Evolutionary conservation across 1,140 invertebrate species (phyloP), one percentile per base, ranked within the genome.

Genomic region (Drosophila punjabiensis): DNA sequence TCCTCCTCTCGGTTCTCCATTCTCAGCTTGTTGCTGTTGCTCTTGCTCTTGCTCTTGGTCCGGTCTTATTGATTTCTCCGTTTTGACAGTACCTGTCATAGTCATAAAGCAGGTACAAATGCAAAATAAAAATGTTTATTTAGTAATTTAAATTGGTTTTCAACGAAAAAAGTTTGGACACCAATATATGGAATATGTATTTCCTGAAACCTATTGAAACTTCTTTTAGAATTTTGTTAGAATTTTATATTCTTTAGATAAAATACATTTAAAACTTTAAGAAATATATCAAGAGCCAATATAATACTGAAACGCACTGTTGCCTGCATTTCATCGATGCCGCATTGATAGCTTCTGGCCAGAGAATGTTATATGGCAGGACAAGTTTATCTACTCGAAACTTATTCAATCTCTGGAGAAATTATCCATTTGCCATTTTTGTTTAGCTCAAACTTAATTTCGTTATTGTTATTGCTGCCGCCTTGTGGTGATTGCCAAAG

Each of bases 401-500:
- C 52, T 48, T 61, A 58, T 55, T 48, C 59, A 48, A 60, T 45
- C 76, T 63, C 52, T 65, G 20, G 45, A 55, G 74, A 68, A 67
- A 77, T 77, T 79, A 75, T 75, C 56, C 71, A 62, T 74, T 47
- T 70, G 28, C 43, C 52, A 24, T 68, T 32, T 55, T 66, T 70
- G 28, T 76, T 81, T 73, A 64, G 76, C 60, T 65, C 59, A 65
- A 82, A 82, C 81, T 84, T 79, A 84, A 81, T 88, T 88, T 73
- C 45, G 48, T 81, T 80, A 73, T 70, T 75, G 82, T 71, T 69
- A 71, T 71, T 69, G 50, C 65, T 63, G 60, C 60, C 32, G 45
- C 76, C 67, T 37, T 37, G 48, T 82, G 66, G 45, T 74, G 71
- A 76, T 66, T 81, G 59, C 30, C 65, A 73, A 66, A 60, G 48